Conservation (phyloP, 2,113 vertebrate genomes). For the Dissostichus mawsoni region DNA sequence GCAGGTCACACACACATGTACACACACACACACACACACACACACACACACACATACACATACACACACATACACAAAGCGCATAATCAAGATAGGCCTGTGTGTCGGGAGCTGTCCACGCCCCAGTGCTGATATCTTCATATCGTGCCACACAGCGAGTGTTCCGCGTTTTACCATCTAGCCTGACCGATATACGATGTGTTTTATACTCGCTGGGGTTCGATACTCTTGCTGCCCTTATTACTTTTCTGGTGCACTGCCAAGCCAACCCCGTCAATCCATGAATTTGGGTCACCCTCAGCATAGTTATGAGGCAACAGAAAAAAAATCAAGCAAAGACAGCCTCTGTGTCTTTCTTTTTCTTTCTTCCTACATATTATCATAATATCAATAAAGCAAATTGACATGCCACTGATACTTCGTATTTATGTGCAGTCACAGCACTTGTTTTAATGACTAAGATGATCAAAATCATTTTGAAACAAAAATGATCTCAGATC, state of each 20-base stretch:
- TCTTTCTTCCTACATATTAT: constrained; percentile 16
- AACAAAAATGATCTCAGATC: neutral
- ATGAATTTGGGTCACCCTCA: constrained; percentile 74
- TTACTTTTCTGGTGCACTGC: constrained; percentile 75
- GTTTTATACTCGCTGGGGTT: constrained; percentile 64
- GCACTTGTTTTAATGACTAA: neutral
- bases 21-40: neutral
- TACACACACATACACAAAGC: constrained; percentile 5
- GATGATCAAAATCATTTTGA: neutral
- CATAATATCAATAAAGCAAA: constrained; percentile 17
- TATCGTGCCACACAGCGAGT: constrained; percentile 25
- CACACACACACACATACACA: neutral
- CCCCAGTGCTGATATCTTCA: constrained; percentile 55
- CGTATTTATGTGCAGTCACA: constrained; percentile 1
- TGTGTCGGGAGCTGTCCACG: constrained; percentile 53
- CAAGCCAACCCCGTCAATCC: constrained; percentile 69
- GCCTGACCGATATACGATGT: constrained; percentile 66
- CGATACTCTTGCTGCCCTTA: constrained; percentile 73
- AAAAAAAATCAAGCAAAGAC: constrained; percentile 37
- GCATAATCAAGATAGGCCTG: constrained; percentile 34
- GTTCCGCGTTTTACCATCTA: constrained; percentile 52
- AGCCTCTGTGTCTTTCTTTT: constrained; percentile 22
- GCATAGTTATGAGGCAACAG: constrained; percentile 42
- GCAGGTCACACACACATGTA: constrained; percentile 53
- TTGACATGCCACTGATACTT: neutral